Percentiles rank a stretch among this genome's conserved stretches.
Conservation (phyloP, 2,113 vertebrate species). For the western clawed frog (Xenopus tropicalis) region DNA sequence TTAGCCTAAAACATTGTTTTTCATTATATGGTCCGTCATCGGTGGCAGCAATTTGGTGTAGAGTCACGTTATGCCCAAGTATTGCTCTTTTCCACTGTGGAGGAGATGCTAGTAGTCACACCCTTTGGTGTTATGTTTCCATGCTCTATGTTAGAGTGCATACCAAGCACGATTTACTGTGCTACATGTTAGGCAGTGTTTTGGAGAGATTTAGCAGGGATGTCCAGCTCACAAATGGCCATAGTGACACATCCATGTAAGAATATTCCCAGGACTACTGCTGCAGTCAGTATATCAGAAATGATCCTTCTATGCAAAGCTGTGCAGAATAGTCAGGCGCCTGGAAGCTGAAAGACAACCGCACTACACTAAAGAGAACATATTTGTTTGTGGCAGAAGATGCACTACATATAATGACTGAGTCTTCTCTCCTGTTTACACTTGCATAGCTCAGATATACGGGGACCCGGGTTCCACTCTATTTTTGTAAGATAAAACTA, state of each 20-base stretch:
- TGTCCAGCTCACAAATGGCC: too few relatives aligned
- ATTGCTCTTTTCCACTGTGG: conserved; percentile 55
- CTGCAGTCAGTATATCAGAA: not conserved
- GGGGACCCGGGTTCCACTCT: not conserved
- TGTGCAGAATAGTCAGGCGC: not conserved
- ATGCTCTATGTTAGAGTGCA: conserved; percentile 99
- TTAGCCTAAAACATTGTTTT: conserved; percentile 21
- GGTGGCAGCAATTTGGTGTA: conserved; percentile 47
- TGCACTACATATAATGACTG: not conserved
- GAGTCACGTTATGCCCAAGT: conserved; percentile 42
- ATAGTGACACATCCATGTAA: not conserved
- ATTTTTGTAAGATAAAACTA: not conserved
- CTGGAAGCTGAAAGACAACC: not conserved
- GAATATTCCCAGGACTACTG: not conserved
- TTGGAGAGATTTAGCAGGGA: conserved; percentile 47
- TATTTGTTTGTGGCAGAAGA: not conserved
- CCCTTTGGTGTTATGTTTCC: conserved; percentile 66
- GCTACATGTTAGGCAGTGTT: conserved; percentile 70
- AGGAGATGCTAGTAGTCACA: conserved; percentile 61
- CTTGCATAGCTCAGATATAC: not conserved
- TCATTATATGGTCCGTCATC: not conserved
- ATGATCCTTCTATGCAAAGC: not conserved
- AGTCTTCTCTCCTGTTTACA: not conserved
- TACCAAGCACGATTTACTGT: conserved; percentile 81
- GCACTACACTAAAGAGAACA: not conserved